Base-by-base conservation (phyloP, 2,888 invertebrate genomes). In the Dynastes tityus region DNA sequence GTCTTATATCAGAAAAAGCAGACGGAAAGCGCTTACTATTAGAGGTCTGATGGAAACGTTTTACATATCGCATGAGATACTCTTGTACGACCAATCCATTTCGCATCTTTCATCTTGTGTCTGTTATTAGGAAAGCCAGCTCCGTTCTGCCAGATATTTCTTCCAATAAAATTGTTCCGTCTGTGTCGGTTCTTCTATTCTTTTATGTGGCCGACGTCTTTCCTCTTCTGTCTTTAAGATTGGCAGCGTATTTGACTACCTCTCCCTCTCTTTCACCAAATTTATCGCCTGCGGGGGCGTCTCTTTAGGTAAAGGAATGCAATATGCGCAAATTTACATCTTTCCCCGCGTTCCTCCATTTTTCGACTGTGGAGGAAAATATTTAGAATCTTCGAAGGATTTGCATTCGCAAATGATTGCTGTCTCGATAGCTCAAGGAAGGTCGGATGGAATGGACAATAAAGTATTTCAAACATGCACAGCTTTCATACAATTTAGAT, bases 111-210 rank as follows among this genome's bases (percentile, higher is more conserved):
- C 55, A 16, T 58, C 55, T 58, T 58, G 55, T 22, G 22, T 58
- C 55, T 16, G 22, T 40, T 67, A 67, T 67, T 67, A 67, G 65
- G 65, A 16, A 37, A 67, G 16, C 55, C 65, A 40, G 27, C 65
- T 67, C 45, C 9, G 65, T 67, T 58, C 55, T 67, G 65, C 65
- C 16, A 40, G 65, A 67, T 45, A 67, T 67, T 67, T 67, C 45
- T 67, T 45, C 22, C 65, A 16, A 67, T 67, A 67, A 67, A 67
- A 67, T 67, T 67, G 65, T 67, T 45, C 45, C 37, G 65, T 67
- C 65, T 67, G 16, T 67, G 16, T 22, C 22, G 55, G 13, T 67
- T 5, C 32, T 37, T 67, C 22, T 40, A 67, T 67, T 45, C 65
- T 40, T 67, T 8, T 22, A 22, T 9, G 16, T 6, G 37, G 45